These are phyloP conservation scores for Takifugu flavidus DNA, from an alignment of 2,113 vertebrate species.

Conservation along the genomic window DNA sequence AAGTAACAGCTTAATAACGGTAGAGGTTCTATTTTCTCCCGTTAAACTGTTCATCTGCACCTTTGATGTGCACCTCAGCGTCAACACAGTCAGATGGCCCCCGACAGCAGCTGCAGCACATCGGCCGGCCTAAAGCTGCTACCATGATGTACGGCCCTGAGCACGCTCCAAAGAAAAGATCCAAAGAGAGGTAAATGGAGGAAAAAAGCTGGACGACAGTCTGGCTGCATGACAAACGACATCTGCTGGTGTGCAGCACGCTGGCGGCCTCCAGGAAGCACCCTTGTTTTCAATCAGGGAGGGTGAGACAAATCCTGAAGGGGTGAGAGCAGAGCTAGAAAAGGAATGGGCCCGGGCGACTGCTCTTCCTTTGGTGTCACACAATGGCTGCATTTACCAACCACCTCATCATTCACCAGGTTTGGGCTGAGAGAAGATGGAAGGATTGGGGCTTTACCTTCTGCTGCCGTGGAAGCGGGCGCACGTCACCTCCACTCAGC, in stretches of 20 bases:
- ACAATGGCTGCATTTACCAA: background rate
- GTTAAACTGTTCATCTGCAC: conserved; percentile 30
- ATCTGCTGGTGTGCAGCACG: conserved; percentile 84
- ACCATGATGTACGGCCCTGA: conserved; percentile 84
- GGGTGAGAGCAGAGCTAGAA: conserved; percentile 61
- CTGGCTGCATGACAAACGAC: conserved; percentile 80
- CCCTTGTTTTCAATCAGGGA: conserved; percentile 85
- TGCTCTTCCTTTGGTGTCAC: conserved; percentile 2
- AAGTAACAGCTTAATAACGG: conserved; percentile 42
- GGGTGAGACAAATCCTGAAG: conserved; percentile 64
- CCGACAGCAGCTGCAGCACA: conserved; percentile 60
- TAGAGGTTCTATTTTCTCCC: conserved; percentile 36
- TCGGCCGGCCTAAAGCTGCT: conserved; percentile 66
- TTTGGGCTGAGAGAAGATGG: background rate
- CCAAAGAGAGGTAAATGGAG: conserved; percentile 76
- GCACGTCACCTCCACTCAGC: conserved; percentile 65
- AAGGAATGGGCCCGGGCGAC: conserved; percentile 31
- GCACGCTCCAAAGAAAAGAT: conserved; percentile 87
- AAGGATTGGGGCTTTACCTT: conserved; percentile 76
- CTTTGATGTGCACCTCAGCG: conserved; percentile 53
- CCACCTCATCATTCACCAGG: conserved; percentile 4
- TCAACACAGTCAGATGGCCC: conserved; percentile 38
- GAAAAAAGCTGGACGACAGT: conserved; percentile 28
- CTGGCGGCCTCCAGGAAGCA: conserved; percentile 79
- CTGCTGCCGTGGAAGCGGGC: conserved; percentile 69